Percentiles rank a stretch among this genome's conserved stretches.
phyloP scores from a whole-genome alignment of 2,888 invertebrate genomes.

The Drosophila histrio region DNA sequence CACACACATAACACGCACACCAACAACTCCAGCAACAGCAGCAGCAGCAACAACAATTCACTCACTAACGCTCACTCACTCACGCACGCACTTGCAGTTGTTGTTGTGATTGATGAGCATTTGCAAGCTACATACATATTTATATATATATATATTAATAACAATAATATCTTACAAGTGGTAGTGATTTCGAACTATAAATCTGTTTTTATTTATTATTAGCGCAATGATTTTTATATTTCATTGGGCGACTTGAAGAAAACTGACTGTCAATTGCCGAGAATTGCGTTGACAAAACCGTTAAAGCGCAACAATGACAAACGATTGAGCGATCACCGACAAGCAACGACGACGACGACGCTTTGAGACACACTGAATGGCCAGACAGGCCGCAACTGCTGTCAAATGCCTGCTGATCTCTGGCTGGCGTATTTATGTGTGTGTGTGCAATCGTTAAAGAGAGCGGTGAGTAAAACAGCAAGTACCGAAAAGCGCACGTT shows the following conservation, averaged over 20 bases:
- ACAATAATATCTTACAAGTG: constrained; percentile 67
- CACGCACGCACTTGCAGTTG: constrained; percentile 53
- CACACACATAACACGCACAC: constrained; percentile 30
- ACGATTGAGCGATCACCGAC: constrained; percentile 47
- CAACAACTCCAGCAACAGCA: constrained; percentile 44
- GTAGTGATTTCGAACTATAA: constrained; percentile 30
- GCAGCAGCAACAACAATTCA: constrained; percentile 24
- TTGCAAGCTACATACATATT: no score
- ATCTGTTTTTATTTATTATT: constrained; percentile 47
- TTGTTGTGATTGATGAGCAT: constrained; percentile 49
- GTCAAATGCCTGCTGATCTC: constrained; percentile 46
- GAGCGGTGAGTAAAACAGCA: constrained; percentile 22
- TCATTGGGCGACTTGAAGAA: constrained; percentile 19
- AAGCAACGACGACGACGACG: constrained; percentile 62
- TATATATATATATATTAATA: constrained; percentile 53
- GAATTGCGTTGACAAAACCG: constrained; percentile 60
- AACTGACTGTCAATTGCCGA: constrained; percentile 28
- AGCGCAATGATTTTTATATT: constrained; percentile 44
- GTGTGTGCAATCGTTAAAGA: constrained; percentile 20
- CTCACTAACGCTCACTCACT: constrained; percentile 40
- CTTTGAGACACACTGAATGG: constrained; percentile 69
- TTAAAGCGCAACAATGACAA: constrained; percentile 56
- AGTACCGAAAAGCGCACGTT: constrained; percentile 25
- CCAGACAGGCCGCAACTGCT: constrained; percentile 27
- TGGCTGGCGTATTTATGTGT: constrained; percentile 36